Evolutionary conservation across 2,888 invertebrate genomes (phyloP).

Genomic region (Cantharis nigra): DNA sequence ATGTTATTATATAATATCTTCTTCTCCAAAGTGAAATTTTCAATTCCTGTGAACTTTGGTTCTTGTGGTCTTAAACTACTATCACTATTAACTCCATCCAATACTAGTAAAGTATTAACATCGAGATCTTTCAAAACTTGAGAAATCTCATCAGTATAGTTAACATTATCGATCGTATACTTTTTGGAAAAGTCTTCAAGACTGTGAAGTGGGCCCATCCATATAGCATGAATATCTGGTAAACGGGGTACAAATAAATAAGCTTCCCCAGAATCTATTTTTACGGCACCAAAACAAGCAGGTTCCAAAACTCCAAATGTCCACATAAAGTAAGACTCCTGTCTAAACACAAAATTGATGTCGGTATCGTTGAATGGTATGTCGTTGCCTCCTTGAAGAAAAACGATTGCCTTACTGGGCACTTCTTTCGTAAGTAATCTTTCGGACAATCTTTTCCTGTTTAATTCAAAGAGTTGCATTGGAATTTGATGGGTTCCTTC

Average conservation of each 20-base stretch:
- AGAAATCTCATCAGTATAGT: slow-evolving; percentile 75
- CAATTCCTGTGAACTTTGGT: slow-evolving; percentile 84
- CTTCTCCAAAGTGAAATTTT: slow-evolving; percentile 75
- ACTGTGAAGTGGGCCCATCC: slow-evolving; percentile 86
- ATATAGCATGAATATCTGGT: slow-evolving; percentile 85
- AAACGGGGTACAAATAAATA: slow-evolving; percentile 86
- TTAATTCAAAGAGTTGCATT: too few relatives aligned
- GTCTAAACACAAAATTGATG: slow-evolving; percentile 4
- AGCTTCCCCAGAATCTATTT: slow-evolving; percentile 70
- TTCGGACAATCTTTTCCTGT: too few relatives aligned
- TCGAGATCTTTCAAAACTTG: slow-evolving; percentile 63
- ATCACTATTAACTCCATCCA: slow-evolving; percentile 90
- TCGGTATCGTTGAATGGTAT: too few relatives aligned
- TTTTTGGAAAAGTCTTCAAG: slow-evolving; percentile 75
- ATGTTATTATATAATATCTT: slow-evolving; percentile 79
- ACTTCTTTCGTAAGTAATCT: too few relatives aligned
- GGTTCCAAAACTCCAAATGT: slow-evolving; percentile 91
- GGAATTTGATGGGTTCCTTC: too few relatives aligned
- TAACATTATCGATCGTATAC: slow-evolving; percentile 83
- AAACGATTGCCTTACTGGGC: too few relatives aligned
- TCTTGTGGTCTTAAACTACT: slow-evolving; percentile 79
- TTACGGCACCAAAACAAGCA: slow-evolving; percentile 84
- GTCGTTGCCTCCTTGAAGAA: too few relatives aligned
- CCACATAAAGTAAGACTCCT: slow-evolving; percentile 99
- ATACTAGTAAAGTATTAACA: slow-evolving; percentile 65